These are phyloP conservation scores for Dryococelus australis DNA, from an alignment of 2,888 invertebrate species.

Conservation along the genomic window DNA sequence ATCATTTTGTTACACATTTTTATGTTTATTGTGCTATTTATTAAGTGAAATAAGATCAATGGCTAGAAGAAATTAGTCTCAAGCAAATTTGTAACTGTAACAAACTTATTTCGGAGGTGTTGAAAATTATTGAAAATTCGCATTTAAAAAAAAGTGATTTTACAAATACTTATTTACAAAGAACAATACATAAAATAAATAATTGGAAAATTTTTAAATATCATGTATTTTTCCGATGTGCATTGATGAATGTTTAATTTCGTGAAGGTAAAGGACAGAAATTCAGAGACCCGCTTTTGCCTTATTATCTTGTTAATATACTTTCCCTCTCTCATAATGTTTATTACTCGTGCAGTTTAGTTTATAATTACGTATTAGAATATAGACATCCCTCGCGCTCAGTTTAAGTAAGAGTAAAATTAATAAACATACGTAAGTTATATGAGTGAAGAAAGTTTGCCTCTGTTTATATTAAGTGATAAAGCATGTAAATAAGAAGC, in stretches of 20 bases:
- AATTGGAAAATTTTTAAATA: neutral
- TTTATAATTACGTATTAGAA: slow-evolving; percentile 7
- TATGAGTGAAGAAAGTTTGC: too few species aligned
- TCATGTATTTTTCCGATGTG: neutral
- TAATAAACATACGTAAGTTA: neutral
- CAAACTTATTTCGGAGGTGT: too few species aligned
- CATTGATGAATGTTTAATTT: neutral
- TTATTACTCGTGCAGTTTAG: neutral
- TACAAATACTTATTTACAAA: too few species aligned
- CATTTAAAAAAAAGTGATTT: too few species aligned
- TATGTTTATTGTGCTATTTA: too few species aligned
- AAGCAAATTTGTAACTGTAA: too few species aligned
- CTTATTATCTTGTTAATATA: neutral
- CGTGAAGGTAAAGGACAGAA: neutral
- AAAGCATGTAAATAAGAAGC: too few species aligned
- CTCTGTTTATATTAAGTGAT: too few species aligned
- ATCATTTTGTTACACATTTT: too few species aligned
- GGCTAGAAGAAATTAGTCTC: too few species aligned
- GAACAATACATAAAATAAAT: neutral
- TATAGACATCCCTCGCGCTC: neutral
- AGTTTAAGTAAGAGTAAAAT: neutral
- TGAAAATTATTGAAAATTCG: too few species aligned
- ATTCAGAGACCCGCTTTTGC: neutral
- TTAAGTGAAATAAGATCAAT: too few species aligned
- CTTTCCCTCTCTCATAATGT: neutral